Evolutionary conservation across 2,797 vertebrate genomes (phyloP).

Genomic region (Coreius guichenoti): DNA sequence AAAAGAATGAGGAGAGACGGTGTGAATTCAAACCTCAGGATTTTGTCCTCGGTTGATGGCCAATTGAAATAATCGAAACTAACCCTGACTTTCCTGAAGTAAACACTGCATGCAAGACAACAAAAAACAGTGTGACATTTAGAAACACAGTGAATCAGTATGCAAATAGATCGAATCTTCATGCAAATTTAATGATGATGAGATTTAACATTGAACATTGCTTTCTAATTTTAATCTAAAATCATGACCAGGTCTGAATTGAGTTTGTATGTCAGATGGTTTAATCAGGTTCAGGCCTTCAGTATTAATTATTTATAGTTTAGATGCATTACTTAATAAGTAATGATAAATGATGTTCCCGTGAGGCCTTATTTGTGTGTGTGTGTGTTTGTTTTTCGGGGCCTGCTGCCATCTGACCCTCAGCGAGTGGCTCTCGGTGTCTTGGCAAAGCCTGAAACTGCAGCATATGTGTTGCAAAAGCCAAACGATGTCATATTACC

Average conservation of each 20-base stretch:
- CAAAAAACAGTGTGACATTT: background rate
- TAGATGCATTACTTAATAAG: constrained; percentile 46
- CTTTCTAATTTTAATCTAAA: background rate
- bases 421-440: constrained; percentile 71
- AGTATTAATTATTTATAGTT: constrained; percentile 23
- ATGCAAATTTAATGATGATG: background rate
- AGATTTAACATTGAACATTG: background rate
- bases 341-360: constrained; percentile 49
- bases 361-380: constrained; percentile 25
- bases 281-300: constrained; percentile 14
- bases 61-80: background rate
- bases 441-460: constrained; percentile 64
- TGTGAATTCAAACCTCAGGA: background rate
- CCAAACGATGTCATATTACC: constrained; percentile 72
- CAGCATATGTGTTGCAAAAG: constrained; percentile 69
- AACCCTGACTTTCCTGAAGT: background rate
- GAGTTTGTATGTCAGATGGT: background rate
- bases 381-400: constrained; percentile 26
- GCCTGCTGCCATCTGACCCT: constrained; percentile 51
- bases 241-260: background rate
- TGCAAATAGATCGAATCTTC: background rate
- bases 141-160: background rate
- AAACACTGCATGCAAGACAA: background rate
- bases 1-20: constrained; percentile 61
- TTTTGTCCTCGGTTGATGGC: background rate